Percentiles rank a stretch among this genome's conserved stretches.
These are phyloP conservation scores for Perizoma affinitatum DNA, from an alignment of 2,888 invertebrate genomes.

Conservation along the genomic window DNA sequence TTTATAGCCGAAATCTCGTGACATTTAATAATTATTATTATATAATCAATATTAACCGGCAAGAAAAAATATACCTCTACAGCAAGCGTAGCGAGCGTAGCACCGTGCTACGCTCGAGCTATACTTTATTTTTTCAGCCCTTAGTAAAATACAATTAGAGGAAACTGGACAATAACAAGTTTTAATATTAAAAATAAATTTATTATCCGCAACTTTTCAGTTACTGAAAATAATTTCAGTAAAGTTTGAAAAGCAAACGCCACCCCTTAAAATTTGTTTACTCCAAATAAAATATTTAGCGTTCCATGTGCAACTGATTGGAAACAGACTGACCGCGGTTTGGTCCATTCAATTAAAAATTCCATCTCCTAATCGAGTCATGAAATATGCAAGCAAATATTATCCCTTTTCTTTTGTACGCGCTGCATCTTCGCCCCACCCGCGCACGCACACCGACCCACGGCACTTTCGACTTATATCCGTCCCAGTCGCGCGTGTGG, in stretches of 20 bases:
- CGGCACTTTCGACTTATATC: constrained; percentile 73
- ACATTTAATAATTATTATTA: too few relatives aligned
- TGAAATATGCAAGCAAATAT: constrained; percentile 84
- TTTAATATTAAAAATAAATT: too few relatives aligned
- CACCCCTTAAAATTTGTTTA: constrained; percentile 10
- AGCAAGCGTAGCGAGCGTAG: constrained; percentile 56
- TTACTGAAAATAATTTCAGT: constrained; percentile 1
- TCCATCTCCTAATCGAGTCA: constrained; percentile 84
- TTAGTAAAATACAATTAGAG: not conserved
- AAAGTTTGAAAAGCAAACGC: not conserved
- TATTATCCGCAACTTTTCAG: too few relatives aligned
- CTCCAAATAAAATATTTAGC: constrained; percentile 5
- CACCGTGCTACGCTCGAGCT: constrained; percentile 44
- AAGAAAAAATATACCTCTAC: constrained; percentile 43
- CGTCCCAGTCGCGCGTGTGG: constrained; percentile 64
- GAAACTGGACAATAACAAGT: too few relatives aligned
- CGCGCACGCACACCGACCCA: constrained; percentile 83
- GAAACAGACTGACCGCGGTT: constrained; percentile 68
- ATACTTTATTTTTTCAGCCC: constrained; percentile 13
- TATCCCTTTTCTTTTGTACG: constrained; percentile 84
- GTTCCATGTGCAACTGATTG: constrained; percentile 5
- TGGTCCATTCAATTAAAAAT: constrained; percentile 83
- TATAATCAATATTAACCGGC: constrained; percentile 4
- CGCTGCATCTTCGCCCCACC: constrained; percentile 84
- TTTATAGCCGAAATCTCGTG: not conserved